Base-by-base conservation (phyloP, 2,888 invertebrate species). In the Hofmannophila pseudospretella region DNA sequence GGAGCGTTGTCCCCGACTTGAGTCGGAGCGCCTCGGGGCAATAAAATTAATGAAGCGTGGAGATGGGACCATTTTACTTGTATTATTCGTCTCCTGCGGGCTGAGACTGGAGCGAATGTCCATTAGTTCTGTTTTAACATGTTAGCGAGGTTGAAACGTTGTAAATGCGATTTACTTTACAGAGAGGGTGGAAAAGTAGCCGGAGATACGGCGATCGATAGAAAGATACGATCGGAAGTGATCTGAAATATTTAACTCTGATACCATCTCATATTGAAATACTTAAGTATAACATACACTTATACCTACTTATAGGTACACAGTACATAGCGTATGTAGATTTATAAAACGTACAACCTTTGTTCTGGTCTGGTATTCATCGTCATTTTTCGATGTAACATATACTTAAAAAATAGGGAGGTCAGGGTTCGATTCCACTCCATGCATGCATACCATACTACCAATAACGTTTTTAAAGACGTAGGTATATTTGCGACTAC, bases 61-160 rank as follows among this genome's bases (percentile, higher is more conserved):
- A 84, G 86, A 86, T 84, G 85, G 85, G 85, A 85, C 84, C 85
- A 85, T 86, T 86, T 86, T 86, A 85, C 85, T 85, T 81, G 82
- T 85, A 85, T 85, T 86, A 86, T 85, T 85, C 85, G 78, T 84
- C 85, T 85, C 84, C 70, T 82, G 84, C 79, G 82, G 79, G 77
- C 84, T 79, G 74, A 77, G 82, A 82, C 84, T 82, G 84, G 67
- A 86, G 78, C 85, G 85, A 86, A 86, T 86, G 85, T 85, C 85
- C 85, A 86, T 86, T 86, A 85, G 86, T 86, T 86, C 86, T 85
- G 84, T 86, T 86, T 86, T 85, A 86, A 86, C 86, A 85, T 86
- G 85, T 86, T 86, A 86, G 85, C 81, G 81, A 84, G 75, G 84
- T 84, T 85, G 86, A 86, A 85, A 85, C 79, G 80, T 82, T 84